Conservation (phyloP, 2,113 vertebrate species). For the Hirundichthys speculiger region DNA sequence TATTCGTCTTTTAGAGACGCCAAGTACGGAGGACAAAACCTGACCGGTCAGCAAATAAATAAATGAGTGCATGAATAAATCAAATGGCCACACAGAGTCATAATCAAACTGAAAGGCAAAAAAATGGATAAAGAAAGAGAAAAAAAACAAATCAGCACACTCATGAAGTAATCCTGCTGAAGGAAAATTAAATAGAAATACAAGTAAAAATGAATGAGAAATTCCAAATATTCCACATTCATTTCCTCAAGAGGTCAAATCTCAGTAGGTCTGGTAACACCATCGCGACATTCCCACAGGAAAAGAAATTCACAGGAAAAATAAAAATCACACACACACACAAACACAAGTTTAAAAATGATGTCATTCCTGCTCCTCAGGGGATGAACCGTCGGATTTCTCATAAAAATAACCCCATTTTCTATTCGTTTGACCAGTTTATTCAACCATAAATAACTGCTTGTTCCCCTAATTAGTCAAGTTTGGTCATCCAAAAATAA, state of each 20-base stretch:
- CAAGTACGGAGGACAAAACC: constrained; percentile 50
- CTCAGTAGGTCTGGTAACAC: not conserved
- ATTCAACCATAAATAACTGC: no score
- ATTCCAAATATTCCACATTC: constrained; percentile 28
- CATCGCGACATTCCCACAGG: not conserved
- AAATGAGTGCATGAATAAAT: constrained; percentile 45
- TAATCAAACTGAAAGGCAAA: constrained; percentile 22
- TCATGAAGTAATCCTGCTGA: constrained; percentile 34
- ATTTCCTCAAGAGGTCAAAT: not conserved
- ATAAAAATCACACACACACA: not conserved
- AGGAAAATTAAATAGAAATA: constrained; percentile 27
- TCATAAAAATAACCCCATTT: no score
- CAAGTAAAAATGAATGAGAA: constrained; percentile 29
- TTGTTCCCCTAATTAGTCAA: not conserved
- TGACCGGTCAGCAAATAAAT: constrained; percentile 24
- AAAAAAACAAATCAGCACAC: constrained; percentile 17
- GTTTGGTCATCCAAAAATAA: constrained; percentile 19
- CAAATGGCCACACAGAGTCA: constrained; percentile 44
- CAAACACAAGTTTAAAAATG: not conserved
- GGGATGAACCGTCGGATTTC: constrained; percentile 6
- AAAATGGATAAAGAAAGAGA: constrained; percentile 23
- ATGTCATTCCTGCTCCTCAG: not conserved
- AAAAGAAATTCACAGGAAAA: not conserved
- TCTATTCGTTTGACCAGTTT: no score
- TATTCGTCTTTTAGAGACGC: constrained; percentile 33